Evolutionary conservation across 1,140 invertebrate genomes (phyloP).

Genomic region (Choristoneura fumiferana): DNA sequence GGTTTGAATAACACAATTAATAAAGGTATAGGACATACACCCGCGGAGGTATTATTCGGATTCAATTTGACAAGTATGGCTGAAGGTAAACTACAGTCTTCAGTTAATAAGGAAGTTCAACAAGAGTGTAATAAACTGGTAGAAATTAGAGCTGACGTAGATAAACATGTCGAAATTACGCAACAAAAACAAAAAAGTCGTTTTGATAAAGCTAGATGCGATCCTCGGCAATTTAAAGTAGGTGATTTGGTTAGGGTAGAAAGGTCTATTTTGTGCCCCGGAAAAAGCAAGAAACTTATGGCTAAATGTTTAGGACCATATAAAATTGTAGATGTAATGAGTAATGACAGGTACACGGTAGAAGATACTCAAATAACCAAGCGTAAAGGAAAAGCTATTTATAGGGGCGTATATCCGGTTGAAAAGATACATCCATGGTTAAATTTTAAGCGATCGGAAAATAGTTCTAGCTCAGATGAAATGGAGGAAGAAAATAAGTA

Average conservation of each 20-base stretch:
- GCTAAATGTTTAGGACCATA: background rate
- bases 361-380: background rate
- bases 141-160: background rate
- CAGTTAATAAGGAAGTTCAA: background rate
- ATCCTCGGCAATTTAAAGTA: background rate
- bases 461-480: background rate
- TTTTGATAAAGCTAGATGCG: slow-evolving; percentile 7
- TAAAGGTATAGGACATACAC: background rate
- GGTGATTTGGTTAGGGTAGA: background rate
- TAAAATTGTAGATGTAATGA: background rate
- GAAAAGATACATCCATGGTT: slow-evolving; percentile 1
- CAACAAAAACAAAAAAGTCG: background rate
- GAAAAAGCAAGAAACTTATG: background rate
- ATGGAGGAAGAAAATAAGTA: background rate
- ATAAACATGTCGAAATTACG: background rate
- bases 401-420: too few species aligned
- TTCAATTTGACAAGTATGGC: background rate
- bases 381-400: background rate
- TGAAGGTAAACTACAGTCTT: background rate
- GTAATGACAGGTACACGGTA: background rate
- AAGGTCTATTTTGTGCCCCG: background rate
- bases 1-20: slow-evolving; percentile 6
- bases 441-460: background rate
- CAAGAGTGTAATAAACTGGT: background rate
- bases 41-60: slow-evolving; percentile 1